Conservation (phyloP, 2,888 invertebrate species). For the Aporophyla lueneburgensis region DNA sequence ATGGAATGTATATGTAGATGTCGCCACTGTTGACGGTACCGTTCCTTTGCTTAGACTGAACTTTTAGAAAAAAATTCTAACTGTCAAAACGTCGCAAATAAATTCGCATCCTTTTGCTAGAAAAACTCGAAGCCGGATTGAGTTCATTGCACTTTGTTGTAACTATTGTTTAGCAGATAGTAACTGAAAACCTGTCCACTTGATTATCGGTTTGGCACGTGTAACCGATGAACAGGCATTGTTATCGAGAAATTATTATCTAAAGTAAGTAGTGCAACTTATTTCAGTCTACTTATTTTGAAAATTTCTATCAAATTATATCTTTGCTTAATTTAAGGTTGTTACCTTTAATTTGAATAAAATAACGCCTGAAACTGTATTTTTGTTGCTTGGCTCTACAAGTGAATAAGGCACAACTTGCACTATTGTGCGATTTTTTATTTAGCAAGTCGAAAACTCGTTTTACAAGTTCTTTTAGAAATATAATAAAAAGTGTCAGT, state of each 20-base stretch:
- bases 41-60: not conserved
- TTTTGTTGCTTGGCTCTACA: not conserved
- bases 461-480: constrained; percentile 43
- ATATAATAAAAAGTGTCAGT: constrained; percentile 7
- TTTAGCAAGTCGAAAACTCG: constrained; percentile 30
- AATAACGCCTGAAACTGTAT: not conserved
- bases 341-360: not conserved
- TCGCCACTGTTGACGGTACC: too few species aligned
- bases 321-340: not conserved
- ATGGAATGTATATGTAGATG: too few species aligned
- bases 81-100: not conserved
- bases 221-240: constrained; percentile 1
- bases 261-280: not conserved
- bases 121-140: constrained; percentile 12
- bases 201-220: constrained; percentile 28
- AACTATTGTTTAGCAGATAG: constrained; percentile 43
- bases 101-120: constrained; percentile 16
- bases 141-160: constrained; percentile 52
- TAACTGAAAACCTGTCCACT: constrained; percentile 13
- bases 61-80: constrained; percentile 3
- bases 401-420: constrained; percentile 44
- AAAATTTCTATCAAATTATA: not conserved
- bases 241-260: not conserved
- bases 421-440: constrained; percentile 56
- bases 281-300: not conserved